A percentile compares a stretch with the other conserved stretches of the same genome.
Conservation (phyloP, 35 echinoderm and acorn worm genomes). For the Heliocidaris tuberculata region DNA sequence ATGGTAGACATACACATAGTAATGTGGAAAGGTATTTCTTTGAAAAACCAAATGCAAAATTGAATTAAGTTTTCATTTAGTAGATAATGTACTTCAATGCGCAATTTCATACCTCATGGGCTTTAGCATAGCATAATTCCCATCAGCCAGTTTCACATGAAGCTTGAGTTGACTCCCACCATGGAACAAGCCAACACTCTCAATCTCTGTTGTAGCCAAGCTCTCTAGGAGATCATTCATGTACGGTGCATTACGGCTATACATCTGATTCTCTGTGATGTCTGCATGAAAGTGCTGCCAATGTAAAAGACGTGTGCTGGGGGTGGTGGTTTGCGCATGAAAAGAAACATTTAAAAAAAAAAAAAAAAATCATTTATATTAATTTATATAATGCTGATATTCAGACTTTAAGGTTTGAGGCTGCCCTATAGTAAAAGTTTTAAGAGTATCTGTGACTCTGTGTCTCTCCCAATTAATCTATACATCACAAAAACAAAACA, state of each 20-base stretch:
- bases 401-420: background rate
- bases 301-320: background rate
- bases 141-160: constrained; percentile 60
- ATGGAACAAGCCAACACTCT: constrained; percentile 47
- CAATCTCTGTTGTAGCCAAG: constrained; percentile 55
- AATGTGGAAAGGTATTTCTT: no score
- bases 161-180: constrained; percentile 84
- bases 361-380: background rate
- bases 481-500: background rate
- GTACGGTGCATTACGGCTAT: constrained; percentile 56
- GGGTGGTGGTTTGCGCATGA: background rate
- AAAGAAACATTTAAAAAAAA: background rate
- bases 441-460: background rate
- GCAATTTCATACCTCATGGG: constrained; percentile 65
- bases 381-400: background rate
- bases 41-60: no score
- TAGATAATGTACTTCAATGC: no score
- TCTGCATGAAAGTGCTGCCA: constrained; percentile 61
- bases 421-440: background rate
- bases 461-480: background rate
- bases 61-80: no score
- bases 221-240: constrained; percentile 60
- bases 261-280: constrained; percentile 73
- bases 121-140: constrained; percentile 77
- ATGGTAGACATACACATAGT: no score